phyloP scores from a whole-genome alignment of 2,888 invertebrate species.

The Caenorhabditis doughertyi region DNA sequence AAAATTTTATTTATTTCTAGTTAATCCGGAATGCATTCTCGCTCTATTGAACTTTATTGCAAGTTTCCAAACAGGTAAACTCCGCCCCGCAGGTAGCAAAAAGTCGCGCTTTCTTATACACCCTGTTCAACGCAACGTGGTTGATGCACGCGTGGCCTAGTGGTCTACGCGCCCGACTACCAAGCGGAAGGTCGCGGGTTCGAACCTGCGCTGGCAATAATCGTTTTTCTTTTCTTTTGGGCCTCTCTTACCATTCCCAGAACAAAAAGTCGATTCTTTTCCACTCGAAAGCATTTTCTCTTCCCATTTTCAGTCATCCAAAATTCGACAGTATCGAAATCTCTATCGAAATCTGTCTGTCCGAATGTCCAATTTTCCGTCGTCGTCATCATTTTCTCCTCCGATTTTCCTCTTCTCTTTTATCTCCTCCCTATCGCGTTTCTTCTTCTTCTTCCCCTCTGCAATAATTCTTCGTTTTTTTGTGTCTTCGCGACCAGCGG shows the following conservation, averaged over 20 bases:
- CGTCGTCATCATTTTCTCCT: slow-evolving; percentile 4
- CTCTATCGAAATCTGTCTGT: background rate
- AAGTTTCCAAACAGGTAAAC: no score
- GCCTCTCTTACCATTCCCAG: slow-evolving; percentile 47
- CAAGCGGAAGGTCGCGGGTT: no score
- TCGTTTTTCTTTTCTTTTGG: background rate
- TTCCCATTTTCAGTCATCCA: slow-evolving; percentile 22
- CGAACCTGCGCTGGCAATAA: background rate
- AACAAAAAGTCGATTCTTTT: slow-evolving; percentile 31
- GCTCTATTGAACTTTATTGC: no score
- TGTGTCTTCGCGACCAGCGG: background rate
- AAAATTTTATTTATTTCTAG: no score
- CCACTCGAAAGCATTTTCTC: slow-evolving; percentile 21
- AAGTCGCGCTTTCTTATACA: no score
- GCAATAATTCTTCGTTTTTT: slow-evolving; percentile 18
- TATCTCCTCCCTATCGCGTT: slow-evolving; percentile 54
- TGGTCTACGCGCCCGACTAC: no score
- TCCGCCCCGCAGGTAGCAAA: no score
- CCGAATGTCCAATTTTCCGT: background rate
- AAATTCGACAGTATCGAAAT: slow-evolving; percentile 29
- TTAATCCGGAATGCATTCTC: no score
- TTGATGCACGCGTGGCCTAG: no score
- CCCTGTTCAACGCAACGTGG: no score
- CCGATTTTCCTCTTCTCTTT: slow-evolving; percentile 17
- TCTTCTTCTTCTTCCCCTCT: slow-evolving; percentile 16